Evolutionary conservation across 2,797 vertebrate genomes (phyloP).

Genomic region (Amblyraja radiata): DNA sequence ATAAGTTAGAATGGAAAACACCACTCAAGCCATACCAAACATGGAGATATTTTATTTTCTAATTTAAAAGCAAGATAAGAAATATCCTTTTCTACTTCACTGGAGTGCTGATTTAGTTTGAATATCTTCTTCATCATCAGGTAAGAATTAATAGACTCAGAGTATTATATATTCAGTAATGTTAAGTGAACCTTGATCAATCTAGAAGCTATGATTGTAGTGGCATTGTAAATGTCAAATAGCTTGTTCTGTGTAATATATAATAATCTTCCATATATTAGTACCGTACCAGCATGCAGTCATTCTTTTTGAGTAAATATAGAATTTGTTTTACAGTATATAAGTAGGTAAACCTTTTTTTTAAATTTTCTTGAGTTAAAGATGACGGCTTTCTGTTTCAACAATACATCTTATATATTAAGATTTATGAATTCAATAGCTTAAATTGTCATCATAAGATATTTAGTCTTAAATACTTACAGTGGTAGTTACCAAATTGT

Average conservation of each 20-base stretch:
- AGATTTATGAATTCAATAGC: not conserved
- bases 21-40: slow-evolving; percentile 56
- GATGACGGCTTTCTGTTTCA: not conserved
- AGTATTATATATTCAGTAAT: slow-evolving; percentile 79
- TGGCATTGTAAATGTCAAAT: slow-evolving; percentile 63
- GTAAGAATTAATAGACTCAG: slow-evolving; percentile 86
- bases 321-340: not conserved
- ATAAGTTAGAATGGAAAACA: slow-evolving; percentile 55
- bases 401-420: not conserved
- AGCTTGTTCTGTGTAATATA: slow-evolving; percentile 50
- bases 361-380: not conserved
- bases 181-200: slow-evolving; percentile 74
- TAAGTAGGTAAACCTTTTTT: not conserved
- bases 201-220: slow-evolving; percentile 65
- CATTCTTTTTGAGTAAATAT: not conserved
- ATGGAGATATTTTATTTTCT: slow-evolving; percentile 64
- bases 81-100: slow-evolving; percentile 81
- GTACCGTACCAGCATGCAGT: not conserved
- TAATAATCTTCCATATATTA: slow-evolving; percentile 44
- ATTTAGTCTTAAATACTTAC: not conserved
- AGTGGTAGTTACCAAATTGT: not conserved
- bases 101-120: slow-evolving; percentile 85
- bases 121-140: slow-evolving; percentile 79
- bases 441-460: not conserved
- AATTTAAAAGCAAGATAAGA: slow-evolving; percentile 96